Base-by-base conservation (phyloP, 2,888 invertebrate genomes). In the Drosophila colorata region DNA sequence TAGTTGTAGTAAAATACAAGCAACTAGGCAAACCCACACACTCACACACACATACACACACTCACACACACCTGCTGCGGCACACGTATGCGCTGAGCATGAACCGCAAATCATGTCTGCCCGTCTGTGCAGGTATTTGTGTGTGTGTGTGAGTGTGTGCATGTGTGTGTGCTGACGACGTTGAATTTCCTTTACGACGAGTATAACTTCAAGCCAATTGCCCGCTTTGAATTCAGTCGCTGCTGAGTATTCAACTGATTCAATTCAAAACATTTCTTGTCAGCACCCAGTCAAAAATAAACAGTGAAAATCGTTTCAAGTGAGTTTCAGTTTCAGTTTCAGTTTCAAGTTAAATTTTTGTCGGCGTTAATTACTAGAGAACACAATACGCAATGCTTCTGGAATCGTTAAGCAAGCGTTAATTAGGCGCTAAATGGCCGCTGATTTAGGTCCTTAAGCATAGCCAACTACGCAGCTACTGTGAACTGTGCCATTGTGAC, bases 131-230 rank as follows among this genome's bases (percentile, higher is more conserved):
- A 4, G n/a, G n/a, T 23, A 14, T 55, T n/a, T 33, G 38, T 20
- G 4, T 40, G 37, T 49, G 23, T 23, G 44, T 25, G 20, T 38
- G 20, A 40, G 46, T 38, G 55, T 58, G 46, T 53, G 47, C 25
- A 51, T 46, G 51, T 67, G 53, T 68, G 48, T 63, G 61, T 44
- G 64, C 31, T 70, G 64, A 57, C 70, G 67, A 44, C 72, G 63
- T 44, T 73, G 69, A 78, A 80, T 82, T 82, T 82, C 87, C 85
- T 83, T 87, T 70, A 64, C 69, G 74, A 66, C 85, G 79, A 77
- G 79, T 90, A 90, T 90, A 90, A 90, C 90, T 90, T 89, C 76
- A 78, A 82, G 86, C 78, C 79, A 84, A 79, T 85, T 85, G 80
- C 67, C 57, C 77, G 78, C 77, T 85, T 87, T 73, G 73, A 74